phyloP scores from a whole-genome alignment of 1,140 invertebrate genomes.

The Drosophila mojavensis region DNA sequence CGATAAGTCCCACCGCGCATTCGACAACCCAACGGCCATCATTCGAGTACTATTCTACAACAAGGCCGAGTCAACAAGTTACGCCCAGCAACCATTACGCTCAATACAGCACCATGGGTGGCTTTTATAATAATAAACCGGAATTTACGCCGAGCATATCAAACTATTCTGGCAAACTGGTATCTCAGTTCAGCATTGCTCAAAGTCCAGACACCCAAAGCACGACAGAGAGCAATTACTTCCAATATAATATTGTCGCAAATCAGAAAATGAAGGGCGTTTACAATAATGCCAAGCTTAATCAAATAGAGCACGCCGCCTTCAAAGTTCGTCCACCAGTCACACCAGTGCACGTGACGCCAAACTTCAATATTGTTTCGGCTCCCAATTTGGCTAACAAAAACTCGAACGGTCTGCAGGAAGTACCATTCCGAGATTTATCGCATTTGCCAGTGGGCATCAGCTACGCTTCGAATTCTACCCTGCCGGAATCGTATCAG shows the following conservation, averaged over 20 bases:
- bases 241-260: conserved; percentile 75
- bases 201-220: conserved; percentile 23
- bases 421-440: conserved; percentile 50
- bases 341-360: conserved; percentile 59
- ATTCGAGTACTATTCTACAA: conserved; percentile 37
- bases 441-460: conserved; percentile 59
- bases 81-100: conserved; percentile 84
- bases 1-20: conserved; percentile 14
- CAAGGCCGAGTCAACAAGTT: conserved; percentile 45
- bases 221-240: conserved; percentile 80
- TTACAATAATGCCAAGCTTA: conserved; percentile 51
- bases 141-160: conserved; percentile 30
- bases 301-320: conserved; percentile 52
- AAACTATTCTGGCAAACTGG: conserved; percentile 54
- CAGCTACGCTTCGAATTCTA: conserved; percentile 56
- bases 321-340: conserved; percentile 55
- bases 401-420: conserved; percentile 42
- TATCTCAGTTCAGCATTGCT: conserved; percentile 75
- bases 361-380: conserved; percentile 69
- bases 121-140: conserved; percentile 85
- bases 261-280: conserved; percentile 81
- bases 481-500: conserved; percentile 72
- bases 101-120: conserved; percentile 85
- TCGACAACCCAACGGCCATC: conserved; percentile 27
- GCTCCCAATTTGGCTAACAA: conserved; percentile 64